Evolutionary conservation across 2,888 invertebrate species (phyloP), one percentile per base, ranked within the genome.

Genomic region (Corythucha ciliata): DNA sequence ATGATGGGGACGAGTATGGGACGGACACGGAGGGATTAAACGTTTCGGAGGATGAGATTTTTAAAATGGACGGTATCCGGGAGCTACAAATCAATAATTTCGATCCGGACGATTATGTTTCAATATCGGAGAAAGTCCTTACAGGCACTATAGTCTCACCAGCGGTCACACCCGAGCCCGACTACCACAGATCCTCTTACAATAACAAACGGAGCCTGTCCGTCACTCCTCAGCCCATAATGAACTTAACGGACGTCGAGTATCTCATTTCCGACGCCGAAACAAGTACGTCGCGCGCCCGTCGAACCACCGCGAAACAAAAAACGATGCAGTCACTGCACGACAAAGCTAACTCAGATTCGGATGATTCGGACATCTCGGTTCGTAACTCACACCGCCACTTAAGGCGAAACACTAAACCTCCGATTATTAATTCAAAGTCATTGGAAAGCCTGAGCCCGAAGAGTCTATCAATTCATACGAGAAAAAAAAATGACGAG

Each of bases 251-350:
- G 16, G 70, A 71, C 57, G 61, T 66, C 32, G 71, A 71, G 63
- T 58, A 66, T 7, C 56, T 70, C 24, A 57, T 63, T 36, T 67
- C 69, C 14, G 70, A 70, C 48, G 63, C 64, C 21, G 68, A 68
- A 37, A 63, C 25, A 33, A 41, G 34, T 32, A 21, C 39, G 33
- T 25, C 39, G 14, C 5, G 41, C 4, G 16, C 36, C 3, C 20
- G 24, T n/a, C 40, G 34, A 22, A 25, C 48, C 26, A 54, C 18
- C 40, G 21, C 10, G 8, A 52, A 42, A 39, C 33, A 26, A 12
- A 52, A 32, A 14, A 34, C 42, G 8, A 32, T 22, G 18, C 52
- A 34, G 40, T 36, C 24, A 16, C 27, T 42, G 10, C 27, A 48
- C 22, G 52, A 44, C 24, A 48, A 52, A 2, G 48, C 48, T 22